phyloP scores from a whole-genome alignment of 2,797 vertebrate species.

The Carapus acus region DNA sequence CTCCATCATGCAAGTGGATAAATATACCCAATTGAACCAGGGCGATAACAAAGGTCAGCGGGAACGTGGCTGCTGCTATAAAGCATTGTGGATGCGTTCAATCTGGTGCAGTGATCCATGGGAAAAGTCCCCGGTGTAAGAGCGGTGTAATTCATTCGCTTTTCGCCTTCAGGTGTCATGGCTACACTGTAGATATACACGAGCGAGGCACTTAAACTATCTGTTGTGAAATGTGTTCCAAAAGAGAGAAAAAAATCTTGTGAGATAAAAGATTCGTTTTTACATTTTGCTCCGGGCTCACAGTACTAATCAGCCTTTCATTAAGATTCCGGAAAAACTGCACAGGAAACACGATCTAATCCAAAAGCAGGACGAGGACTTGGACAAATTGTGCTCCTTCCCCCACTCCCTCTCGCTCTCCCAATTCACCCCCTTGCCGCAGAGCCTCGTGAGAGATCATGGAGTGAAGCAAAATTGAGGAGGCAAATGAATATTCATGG shows the following conservation, averaged over 20 bases:
- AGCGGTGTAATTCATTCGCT: conserved; percentile 1
- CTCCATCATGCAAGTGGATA: too few species aligned
- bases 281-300: conserved; percentile 33
- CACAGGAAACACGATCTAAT: conserved; percentile 32
- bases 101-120: too few species aligned
- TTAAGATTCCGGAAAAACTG: conserved; percentile 36
- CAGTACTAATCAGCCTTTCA: conserved; percentile 49
- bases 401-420: conserved; percentile 11
- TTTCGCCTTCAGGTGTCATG: conserved; percentile 8
- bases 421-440: conserved; percentile 11
- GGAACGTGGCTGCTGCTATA: too few species aligned
- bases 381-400: conserved; percentile 33
- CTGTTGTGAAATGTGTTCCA: conserved; percentile 1
- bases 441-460: conserved; percentile 46
- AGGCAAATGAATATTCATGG: conserved; percentile 68
- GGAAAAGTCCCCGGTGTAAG: too few species aligned
- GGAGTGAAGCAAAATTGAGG: conserved; percentile 54
- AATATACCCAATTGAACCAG: too few species aligned
- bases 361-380: conserved; percentile 31
- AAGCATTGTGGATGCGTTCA: too few species aligned
- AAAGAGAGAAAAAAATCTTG: conserved; percentile 1
- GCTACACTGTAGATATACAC: not conserved
- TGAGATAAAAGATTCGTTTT: conserved; percentile 13
- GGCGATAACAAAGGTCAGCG: too few species aligned
- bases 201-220: too few species aligned